Percentiles rank a stretch among this genome's conserved stretches.
Conservation (phyloP, 2,797 vertebrate species). For the Pipistrellus nathusii region DNA sequence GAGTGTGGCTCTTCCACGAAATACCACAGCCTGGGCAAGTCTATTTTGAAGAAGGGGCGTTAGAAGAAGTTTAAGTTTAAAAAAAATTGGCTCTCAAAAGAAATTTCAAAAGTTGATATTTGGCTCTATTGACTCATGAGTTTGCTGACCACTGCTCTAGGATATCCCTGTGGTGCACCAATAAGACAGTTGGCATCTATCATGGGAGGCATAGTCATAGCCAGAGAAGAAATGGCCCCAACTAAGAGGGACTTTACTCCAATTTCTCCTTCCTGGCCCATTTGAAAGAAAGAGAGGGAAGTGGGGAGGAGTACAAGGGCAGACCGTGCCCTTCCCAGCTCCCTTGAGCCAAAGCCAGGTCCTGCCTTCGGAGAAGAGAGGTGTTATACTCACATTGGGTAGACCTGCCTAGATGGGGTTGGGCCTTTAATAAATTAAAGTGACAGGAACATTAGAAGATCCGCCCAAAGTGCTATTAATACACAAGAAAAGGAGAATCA, state of each 20-base stretch:
- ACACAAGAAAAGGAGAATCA: slow-evolving; percentile 39
- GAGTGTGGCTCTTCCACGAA: no score
- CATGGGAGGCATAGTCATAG: background rate
- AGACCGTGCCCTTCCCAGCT: background rate
- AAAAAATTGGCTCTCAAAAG: no score
- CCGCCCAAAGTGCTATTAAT: background rate
- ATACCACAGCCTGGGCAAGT: no score
- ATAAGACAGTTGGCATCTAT: background rate
- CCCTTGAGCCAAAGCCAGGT: background rate
- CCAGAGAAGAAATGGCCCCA: background rate
- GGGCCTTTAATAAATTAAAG: slow-evolving; percentile 37
- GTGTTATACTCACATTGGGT: background rate
- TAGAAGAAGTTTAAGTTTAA: no score
- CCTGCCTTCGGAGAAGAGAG: background rate
- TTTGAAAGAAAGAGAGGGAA: background rate
- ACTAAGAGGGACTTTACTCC: background rate
- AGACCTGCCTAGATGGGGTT: background rate
- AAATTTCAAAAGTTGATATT: no score
- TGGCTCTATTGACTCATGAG: no score
- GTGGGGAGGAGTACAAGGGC: background rate
- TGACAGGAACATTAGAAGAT: background rate
- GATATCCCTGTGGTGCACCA: fast-evolving
- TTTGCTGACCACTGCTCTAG: background rate
- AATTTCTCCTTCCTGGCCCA: background rate
- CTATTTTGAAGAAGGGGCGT: no score